Conservation (phyloP, 53 echinoderm and acorn worm species). For the Astropecten irregularis region DNA sequence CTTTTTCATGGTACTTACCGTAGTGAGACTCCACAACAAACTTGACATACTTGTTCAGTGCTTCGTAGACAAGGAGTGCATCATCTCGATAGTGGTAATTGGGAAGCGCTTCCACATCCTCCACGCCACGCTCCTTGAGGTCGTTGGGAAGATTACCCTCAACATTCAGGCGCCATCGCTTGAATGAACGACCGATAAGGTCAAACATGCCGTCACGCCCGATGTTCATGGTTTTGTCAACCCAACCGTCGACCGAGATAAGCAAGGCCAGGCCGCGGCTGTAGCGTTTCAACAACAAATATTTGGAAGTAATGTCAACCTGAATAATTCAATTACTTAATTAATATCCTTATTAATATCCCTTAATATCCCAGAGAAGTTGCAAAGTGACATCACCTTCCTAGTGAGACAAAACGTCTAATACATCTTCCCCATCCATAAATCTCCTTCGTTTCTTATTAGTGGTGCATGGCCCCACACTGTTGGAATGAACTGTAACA, state of each 20-base stretch:
- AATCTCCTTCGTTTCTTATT: no score
- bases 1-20: slow-evolving; percentile 9
- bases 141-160: slow-evolving; percentile 76
- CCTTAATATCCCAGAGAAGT: no score
- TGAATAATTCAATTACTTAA: no score
- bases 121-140: slow-evolving; percentile 76
- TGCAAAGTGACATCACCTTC: no score
- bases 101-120: slow-evolving; percentile 69
- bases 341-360: no score
- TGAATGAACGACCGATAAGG: slow-evolving; percentile 57
- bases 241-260: slow-evolving; percentile 65
- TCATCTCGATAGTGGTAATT: slow-evolving; percentile 91
- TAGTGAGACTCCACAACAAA: slow-evolving; percentile 41
- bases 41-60: slow-evolving; percentile 67
- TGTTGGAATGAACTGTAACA: no score
- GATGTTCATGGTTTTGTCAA: slow-evolving; percentile 78
- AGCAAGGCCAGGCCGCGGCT: slow-evolving; percentile 56
- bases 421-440: no score
- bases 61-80: slow-evolving; percentile 67
- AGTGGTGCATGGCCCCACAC: no score
- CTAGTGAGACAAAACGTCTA: no score
- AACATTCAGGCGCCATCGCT: slow-evolving; percentile 73
- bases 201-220: slow-evolving; percentile 73
- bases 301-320: no score
- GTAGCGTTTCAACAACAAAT: no score